Evolutionary conservation across 2,113 vertebrate species (phyloP).

Genomic region (Hyaena hyaena): DNA sequence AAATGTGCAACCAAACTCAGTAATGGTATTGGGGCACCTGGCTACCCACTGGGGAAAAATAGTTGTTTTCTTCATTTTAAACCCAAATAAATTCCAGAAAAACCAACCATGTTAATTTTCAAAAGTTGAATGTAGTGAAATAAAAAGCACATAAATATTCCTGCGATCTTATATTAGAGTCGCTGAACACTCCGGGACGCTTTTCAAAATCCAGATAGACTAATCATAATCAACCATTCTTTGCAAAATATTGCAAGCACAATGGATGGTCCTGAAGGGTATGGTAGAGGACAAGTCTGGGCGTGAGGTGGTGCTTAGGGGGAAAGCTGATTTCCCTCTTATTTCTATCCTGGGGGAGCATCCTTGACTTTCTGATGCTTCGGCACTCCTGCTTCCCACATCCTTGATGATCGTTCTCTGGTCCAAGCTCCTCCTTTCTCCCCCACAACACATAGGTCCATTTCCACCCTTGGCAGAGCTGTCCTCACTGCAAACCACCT

Average conservation of each 20-base stretch:
- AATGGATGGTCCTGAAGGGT: not conserved
- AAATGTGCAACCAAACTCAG: not conserved
- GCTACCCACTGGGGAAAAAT: not conserved
- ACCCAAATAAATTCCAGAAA: constrained; percentile 7
- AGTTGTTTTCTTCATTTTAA: not conserved
- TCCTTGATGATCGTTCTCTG: not conserved
- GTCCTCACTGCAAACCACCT: too few relatives aligned
- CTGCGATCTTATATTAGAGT: not conserved
- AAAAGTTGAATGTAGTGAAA: not conserved
- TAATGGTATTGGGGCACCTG: not conserved
- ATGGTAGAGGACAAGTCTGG: not conserved
- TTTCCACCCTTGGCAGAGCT: not conserved
- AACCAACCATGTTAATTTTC: not conserved
- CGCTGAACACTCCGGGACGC: not conserved
- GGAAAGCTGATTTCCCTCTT: not conserved
- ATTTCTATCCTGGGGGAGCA: not conserved
- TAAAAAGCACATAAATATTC: not conserved
- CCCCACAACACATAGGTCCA: not conserved
- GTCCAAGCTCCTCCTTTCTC: too few relatives aligned
- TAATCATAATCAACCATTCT: not conserved
- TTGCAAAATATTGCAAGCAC: not conserved
- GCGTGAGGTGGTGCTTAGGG: accelerated
- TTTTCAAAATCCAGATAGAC: not conserved
- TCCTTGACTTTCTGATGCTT: not conserved
- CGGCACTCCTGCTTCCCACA: not conserved